Percentiles rank a stretch among this genome's conserved stretches.
Conservation (phyloP, 1,140 invertebrate genomes). For the Caenorhabditis remanei region DNA sequence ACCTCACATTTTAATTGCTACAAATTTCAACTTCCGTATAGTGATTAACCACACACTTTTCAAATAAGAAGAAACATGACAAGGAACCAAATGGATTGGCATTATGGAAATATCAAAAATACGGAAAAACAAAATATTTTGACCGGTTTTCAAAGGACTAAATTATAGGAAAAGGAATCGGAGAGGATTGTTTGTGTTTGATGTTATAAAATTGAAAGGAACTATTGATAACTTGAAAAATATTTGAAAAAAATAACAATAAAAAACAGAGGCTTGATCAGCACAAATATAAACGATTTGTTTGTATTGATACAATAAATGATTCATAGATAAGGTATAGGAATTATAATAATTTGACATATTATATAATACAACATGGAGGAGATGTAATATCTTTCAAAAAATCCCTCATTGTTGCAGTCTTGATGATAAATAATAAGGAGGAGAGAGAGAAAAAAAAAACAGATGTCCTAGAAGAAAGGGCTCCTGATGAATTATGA, state of each 20-base stretch:
- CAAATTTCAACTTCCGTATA: too few species aligned
- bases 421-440: neutral
- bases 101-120: neutral
- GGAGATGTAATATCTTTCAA: neutral
- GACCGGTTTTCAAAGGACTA: neutral
- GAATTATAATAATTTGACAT: neutral
- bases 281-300: slow-evolving; percentile 24
- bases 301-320: neutral
- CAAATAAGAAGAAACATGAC: neutral
- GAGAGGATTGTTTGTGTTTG: neutral
- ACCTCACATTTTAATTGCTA: too few species aligned
- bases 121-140: slow-evolving; percentile 1
- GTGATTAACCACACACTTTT: too few species aligned
- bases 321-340: neutral
- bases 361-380: neutral
- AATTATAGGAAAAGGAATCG: neutral
- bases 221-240: slow-evolving; percentile 6
- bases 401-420: neutral
- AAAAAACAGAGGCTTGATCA: slow-evolving; percentile 17
- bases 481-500: slow-evolving; percentile 51
- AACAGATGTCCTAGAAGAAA: slow-evolving; percentile 34
- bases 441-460: neutral
- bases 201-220: neutral
- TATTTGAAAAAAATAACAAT: neutral
- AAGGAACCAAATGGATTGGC: neutral